phyloP scores from a whole-genome alignment of 2,888 invertebrate genomes.

The Megalurothrips usitatus region DNA sequence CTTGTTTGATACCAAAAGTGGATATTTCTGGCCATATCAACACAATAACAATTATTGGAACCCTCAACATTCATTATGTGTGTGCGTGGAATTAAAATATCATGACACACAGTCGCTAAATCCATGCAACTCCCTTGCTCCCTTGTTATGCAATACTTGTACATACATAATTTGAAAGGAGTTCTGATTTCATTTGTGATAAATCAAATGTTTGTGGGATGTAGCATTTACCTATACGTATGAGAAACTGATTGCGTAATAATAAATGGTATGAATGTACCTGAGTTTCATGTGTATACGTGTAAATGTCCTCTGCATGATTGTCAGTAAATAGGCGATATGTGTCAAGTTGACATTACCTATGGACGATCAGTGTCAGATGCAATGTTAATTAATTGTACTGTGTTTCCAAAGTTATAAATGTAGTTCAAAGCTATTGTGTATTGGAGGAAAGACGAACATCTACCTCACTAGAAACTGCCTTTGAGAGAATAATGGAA shows the following conservation, averaged over 20 bases:
- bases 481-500: not conserved
- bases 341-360: not conserved
- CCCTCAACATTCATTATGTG: not conserved
- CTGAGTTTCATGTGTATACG: not conserved
- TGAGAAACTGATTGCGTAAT: not conserved
- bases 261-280: not conserved
- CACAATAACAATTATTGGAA: not conserved
- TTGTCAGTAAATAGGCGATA: not conserved
- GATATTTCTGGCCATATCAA: not conserved
- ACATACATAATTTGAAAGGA: not conserved
- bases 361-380: not conserved
- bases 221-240: not conserved
- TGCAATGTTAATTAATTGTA: not conserved
- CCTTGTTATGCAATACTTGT: constrained; percentile 4
- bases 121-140: not conserved
- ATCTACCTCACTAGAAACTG: not conserved
- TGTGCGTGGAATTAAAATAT: not conserved
- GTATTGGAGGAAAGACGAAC: constrained; percentile 2
- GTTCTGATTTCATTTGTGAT: not conserved
- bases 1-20: not conserved
- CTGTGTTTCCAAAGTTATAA: not conserved
- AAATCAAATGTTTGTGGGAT: not conserved
- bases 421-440: not conserved
- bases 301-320: not conserved
- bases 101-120: not conserved